phyloP scores from a whole-genome alignment of 2,797 vertebrate genomes.

The Peromyscus eremicus region DNA sequence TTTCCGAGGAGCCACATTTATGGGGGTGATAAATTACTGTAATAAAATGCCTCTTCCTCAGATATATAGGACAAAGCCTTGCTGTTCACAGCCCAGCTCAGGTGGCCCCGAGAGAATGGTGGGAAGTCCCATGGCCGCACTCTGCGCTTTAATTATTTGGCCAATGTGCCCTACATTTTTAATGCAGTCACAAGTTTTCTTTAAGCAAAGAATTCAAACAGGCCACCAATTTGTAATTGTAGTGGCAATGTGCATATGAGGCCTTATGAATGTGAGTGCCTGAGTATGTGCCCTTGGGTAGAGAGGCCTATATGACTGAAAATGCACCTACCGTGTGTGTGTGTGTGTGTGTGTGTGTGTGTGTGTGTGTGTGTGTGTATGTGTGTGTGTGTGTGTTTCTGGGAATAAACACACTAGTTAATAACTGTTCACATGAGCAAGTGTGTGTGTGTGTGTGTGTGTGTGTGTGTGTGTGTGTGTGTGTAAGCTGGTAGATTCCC shows the following conservation, averaged over 20 bases:
- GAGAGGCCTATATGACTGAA: not conserved
- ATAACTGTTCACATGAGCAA: not conserved
- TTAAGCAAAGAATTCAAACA: constrained; percentile 83
- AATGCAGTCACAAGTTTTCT: constrained; percentile 85
- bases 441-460: not conserved
- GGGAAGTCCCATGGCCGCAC: constrained; percentile 83
- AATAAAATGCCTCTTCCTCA: constrained; percentile 94
- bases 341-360: not conserved
- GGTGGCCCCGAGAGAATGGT: constrained; percentile 88
- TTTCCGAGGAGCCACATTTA: constrained; percentile 93
- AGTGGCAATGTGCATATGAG: not conserved
- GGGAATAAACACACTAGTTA: not conserved
- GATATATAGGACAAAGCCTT: constrained; percentile 88
- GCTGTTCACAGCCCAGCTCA: constrained; percentile 86
- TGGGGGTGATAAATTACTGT: constrained; percentile 99
- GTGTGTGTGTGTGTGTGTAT: not conserved
- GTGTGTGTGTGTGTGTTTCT: not conserved
- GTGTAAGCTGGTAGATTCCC: not conserved
- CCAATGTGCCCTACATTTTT: constrained; percentile 87
- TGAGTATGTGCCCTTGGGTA: not conserved
- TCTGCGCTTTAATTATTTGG: constrained; percentile 89
- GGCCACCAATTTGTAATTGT: constrained; percentile 77
- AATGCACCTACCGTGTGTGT: fast-evolving
- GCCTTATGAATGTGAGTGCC: fast-evolving
- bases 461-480: not conserved